Percentiles rank a stretch among this genome's conserved stretches.
These are phyloP conservation scores for Cepaea hortensis DNA, from an alignment of 2,888 invertebrate genomes.

Conservation along the genomic window DNA sequence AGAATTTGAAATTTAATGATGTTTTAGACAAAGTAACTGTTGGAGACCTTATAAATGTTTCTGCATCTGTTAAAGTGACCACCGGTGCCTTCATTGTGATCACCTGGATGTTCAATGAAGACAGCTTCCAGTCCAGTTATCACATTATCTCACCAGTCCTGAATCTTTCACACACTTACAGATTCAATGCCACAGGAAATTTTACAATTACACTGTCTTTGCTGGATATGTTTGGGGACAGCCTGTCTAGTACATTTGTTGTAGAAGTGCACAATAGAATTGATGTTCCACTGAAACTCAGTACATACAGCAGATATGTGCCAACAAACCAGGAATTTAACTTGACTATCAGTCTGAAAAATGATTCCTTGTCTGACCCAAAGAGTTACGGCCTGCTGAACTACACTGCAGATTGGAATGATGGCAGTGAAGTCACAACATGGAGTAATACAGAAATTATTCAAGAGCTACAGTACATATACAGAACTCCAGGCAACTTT, in stretches of 20 bases:
- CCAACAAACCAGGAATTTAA: constrained; percentile 20
- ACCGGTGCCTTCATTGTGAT: constrained; percentile 1
- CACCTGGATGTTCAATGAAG: constrained; percentile 33
- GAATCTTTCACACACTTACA: constrained; percentile 31
- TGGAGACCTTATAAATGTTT: neutral
- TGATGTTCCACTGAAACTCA: neutral
- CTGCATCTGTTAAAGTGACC: constrained; percentile 6
- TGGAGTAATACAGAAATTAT: constrained; percentile 34
- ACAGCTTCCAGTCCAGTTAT: neutral
- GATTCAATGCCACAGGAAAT: constrained; percentile 52
- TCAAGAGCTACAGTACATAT: constrained; percentile 18
- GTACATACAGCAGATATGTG: neutral
- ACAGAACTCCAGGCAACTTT: constrained; percentile 48
- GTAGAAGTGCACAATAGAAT: constrained; percentile 58
- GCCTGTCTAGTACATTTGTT: constrained; percentile 10
- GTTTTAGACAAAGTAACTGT: constrained; percentile 5
- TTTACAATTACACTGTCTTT: constrained; percentile 54
- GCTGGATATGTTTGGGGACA: constrained; percentile 50
- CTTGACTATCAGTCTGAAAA: constrained; percentile 19
- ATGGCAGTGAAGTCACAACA: neutral
- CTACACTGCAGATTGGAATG: constrained; percentile 29
- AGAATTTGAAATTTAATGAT: neutral
- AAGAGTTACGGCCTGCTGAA: constrained; percentile 39
- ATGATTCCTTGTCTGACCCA: neutral
- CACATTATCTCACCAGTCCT: neutral